Percentiles rank a stretch among this genome's conserved stretches.
Evolutionary conservation across 1,140 invertebrate genomes (phyloP).

Genomic region (Trichomalopsis sarcophagae): DNA sequence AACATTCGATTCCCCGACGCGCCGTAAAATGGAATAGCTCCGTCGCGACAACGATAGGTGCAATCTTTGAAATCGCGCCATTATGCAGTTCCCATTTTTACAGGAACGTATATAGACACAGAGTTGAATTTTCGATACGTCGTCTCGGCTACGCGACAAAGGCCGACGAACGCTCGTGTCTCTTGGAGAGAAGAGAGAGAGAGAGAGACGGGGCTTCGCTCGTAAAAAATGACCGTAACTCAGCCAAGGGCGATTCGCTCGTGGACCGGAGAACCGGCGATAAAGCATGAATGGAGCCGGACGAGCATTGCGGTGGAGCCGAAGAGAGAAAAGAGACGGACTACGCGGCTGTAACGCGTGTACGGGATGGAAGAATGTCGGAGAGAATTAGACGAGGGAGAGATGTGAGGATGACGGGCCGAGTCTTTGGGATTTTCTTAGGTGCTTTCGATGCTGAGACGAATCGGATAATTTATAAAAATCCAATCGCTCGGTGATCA

Average conservation of each 20-base stretch:
- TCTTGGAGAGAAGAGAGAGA: not conserved
- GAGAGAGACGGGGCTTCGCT: conserved; percentile 44
- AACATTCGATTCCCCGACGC: too few species aligned
- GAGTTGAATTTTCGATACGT: not conserved
- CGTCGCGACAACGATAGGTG: not conserved
- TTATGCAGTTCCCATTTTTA: not conserved
- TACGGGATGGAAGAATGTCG: not conserved
- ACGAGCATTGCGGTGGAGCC: not conserved
- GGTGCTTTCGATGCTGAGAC: not conserved
- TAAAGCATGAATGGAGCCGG: conserved; percentile 37
- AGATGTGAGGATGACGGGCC: not conserved
- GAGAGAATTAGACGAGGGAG: not conserved
- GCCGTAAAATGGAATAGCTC: not conserved
- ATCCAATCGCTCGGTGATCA: too few species aligned
- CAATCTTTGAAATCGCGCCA: not conserved
- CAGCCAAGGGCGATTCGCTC: conserved; percentile 43
- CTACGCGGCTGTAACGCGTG: not conserved
- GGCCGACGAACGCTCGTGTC: not conserved
- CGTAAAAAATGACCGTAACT: conserved; percentile 55
- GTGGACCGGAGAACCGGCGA: conserved; percentile 37
- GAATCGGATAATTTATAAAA: too few species aligned
- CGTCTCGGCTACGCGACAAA: not conserved
- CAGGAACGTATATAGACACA: not conserved
- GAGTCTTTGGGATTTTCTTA: not conserved
- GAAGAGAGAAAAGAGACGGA: not conserved